Evolutionary conservation across 1,140 invertebrate species (phyloP).

Genomic region (Dreissena polymorpha): DNA sequence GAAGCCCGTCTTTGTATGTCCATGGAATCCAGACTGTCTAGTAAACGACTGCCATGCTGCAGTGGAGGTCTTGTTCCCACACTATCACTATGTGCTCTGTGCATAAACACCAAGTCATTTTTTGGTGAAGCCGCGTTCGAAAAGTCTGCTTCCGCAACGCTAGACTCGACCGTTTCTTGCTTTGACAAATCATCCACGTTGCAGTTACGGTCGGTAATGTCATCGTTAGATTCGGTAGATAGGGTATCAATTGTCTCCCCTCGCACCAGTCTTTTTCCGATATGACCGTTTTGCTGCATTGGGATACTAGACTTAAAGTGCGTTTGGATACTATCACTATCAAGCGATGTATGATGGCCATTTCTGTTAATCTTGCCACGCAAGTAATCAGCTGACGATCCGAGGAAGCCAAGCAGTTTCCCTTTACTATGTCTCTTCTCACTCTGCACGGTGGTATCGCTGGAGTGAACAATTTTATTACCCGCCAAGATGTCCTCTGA

Average conservation of each 20-base stretch:
- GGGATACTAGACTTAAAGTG: conserved; percentile 16
- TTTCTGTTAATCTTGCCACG: conserved; percentile 30
- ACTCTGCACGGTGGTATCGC: background rate
- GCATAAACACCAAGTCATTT: conserved; percentile 24
- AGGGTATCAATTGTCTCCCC: conserved; percentile 54
- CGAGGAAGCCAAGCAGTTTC: conserved; percentile 40
- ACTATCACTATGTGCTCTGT: conserved; percentile 46
- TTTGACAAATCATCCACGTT: conserved; percentile 25
- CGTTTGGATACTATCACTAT: conserved; percentile 33
- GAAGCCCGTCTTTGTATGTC: conserved; percentile 34
- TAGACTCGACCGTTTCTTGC: conserved; percentile 43
- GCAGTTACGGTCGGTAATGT: conserved; percentile 13
- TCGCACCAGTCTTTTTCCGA: conserved; percentile 38
- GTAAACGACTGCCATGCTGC: conserved; percentile 20
- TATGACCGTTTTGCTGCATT: conserved; percentile 41
- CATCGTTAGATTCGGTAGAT: conserved; percentile 42
- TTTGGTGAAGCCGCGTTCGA: conserved; percentile 6
- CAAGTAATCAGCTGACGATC: conserved; percentile 49
- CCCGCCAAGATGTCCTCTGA: conserved; percentile 51
- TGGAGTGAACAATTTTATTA: conserved; percentile 33
- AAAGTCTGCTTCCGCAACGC: conserved; percentile 15
- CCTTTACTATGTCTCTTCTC: conserved; percentile 42
- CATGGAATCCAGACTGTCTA: background rate
- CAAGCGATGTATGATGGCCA: conserved; percentile 44
- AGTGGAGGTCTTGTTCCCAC: conserved; percentile 11